These are phyloP conservation scores for Myotis planiceps DNA, from an alignment of 2,797 vertebrate genomes.

Conservation along the genomic window DNA sequence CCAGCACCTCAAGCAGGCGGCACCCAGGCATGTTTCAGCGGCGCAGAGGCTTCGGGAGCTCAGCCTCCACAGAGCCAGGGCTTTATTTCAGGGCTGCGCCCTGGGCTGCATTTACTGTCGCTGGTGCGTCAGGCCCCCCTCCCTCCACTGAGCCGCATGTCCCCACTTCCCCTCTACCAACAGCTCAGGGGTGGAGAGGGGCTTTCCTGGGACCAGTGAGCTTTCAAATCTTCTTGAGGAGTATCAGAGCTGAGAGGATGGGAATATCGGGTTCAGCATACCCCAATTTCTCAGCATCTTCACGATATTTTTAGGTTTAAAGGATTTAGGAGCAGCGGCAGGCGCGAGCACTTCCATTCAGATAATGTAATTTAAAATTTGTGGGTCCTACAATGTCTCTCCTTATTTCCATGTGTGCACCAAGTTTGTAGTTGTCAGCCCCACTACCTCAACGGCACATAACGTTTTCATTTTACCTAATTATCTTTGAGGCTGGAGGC, in stretches of 20 bases:
- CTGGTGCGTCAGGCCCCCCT: background rate
- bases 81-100: background rate
- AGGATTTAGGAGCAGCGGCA: background rate
- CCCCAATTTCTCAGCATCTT: background rate
- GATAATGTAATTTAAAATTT: background rate
- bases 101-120: background rate
- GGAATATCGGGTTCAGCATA: fast-evolving
- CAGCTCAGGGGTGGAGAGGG: background rate
- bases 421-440: background rate
- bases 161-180: background rate
- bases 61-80: background rate
- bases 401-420: background rate
- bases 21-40: background rate
- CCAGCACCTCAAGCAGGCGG: background rate
- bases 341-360: background rate
- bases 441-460: background rate
- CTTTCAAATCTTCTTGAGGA: background rate
- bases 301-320: background rate
- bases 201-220: background rate
- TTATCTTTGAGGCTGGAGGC: background rate
- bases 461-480: background rate
- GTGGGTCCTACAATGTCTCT: background rate
- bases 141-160: fast-evolving
- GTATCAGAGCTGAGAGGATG: background rate
- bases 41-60: background rate